A percentile compares a stretch with the other conserved stretches of the same genome.
These are phyloP conservation scores for Cryptocephalus moraei DNA, from an alignment of 2,888 invertebrate genomes.

Conservation along the genomic window DNA sequence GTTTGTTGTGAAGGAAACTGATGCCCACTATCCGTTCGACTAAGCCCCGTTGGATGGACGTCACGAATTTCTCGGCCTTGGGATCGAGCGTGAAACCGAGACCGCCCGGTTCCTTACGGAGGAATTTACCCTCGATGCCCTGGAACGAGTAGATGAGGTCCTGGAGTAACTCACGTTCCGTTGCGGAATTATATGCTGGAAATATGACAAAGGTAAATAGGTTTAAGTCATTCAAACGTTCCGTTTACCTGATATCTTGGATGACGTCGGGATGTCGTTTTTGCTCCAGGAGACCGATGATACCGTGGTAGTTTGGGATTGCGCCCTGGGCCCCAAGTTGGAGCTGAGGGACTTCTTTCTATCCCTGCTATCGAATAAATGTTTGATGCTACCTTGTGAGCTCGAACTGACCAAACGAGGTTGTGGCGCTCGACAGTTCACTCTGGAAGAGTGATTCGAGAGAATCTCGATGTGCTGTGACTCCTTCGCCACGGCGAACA, in stretches of 20 bases:
- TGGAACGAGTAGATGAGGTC: slow-evolving; percentile 54
- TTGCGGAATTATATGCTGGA: slow-evolving; percentile 11
- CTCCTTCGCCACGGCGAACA: slow-evolving; percentile 12
- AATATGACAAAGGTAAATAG: too few relatives aligned
- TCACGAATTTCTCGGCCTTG: slow-evolving; percentile 43
- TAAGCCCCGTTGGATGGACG: slow-evolving; percentile 46
- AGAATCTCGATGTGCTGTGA: background rate
- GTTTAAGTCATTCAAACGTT: background rate
- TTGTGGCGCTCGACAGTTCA: slow-evolving; percentile 4
- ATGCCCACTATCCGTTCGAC: slow-evolving; percentile 73
- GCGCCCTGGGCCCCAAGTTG: slow-evolving; percentile 10
- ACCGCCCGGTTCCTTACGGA: slow-evolving; percentile 55
- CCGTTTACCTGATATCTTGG: slow-evolving; percentile 18
- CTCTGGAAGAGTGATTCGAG: too few relatives aligned
- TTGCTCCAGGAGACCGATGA: slow-evolving; percentile 25
- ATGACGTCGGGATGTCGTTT: slow-evolving; percentile 24
- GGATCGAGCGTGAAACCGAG: slow-evolving; percentile 51
- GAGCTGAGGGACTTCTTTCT: slow-evolving; percentile 11
- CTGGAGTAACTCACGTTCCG: slow-evolving; percentile 40
- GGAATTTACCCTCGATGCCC: slow-evolving; percentile 73
- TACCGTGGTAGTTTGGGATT: slow-evolving; percentile 22
- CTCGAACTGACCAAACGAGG: slow-evolving; percentile 19
- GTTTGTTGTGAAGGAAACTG: slow-evolving; percentile 68
- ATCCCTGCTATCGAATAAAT: slow-evolving; percentile 20
- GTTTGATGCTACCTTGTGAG: slow-evolving; percentile 25